A percentile compares a stretch with the other conserved stretches of the same genome.
phyloP scores from a whole-genome alignment of 2,113 vertebrate species.

The Eulemur rufifrons region DNA sequence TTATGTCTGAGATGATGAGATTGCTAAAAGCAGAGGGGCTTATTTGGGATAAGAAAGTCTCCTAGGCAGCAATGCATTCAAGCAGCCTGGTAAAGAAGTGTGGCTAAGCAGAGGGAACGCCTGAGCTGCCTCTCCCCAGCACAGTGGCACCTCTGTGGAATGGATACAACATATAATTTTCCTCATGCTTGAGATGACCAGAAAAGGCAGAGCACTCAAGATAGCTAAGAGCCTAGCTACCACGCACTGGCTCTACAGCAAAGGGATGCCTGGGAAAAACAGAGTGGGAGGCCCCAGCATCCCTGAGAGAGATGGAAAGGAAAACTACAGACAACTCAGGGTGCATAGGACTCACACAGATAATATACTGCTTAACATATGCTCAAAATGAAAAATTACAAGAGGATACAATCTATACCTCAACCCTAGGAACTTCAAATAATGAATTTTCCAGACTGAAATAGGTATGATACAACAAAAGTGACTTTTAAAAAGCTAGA shows the following conservation, averaged over 20 bases:
- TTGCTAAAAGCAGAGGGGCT: background rate
- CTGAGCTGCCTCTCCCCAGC: background rate
- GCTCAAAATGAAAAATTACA: background rate
- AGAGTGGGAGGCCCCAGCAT: rapidly evolving
- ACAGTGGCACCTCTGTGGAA: background rate
- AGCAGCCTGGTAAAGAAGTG: background rate
- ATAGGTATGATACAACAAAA: background rate
- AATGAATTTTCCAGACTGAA: background rate
- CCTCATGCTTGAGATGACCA: background rate
- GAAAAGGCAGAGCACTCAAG: background rate
- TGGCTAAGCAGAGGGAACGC: background rate
- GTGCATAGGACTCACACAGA: background rate
- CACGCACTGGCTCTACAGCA: background rate
- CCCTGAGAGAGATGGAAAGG: rapidly evolving
- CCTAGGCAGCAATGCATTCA: background rate
- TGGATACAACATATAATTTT: background rate
- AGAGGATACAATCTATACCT: background rate
- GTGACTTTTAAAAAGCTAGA: background rate
- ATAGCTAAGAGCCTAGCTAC: background rate
- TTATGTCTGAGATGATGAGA: background rate
- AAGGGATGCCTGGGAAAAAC: background rate
- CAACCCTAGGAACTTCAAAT: background rate
- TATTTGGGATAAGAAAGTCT: background rate
- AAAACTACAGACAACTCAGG: background rate
- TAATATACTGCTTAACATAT: rapidly evolving